phyloP scores from a whole-genome alignment of 2,888 invertebrate genomes.

The Isoperla grammatica region DNA sequence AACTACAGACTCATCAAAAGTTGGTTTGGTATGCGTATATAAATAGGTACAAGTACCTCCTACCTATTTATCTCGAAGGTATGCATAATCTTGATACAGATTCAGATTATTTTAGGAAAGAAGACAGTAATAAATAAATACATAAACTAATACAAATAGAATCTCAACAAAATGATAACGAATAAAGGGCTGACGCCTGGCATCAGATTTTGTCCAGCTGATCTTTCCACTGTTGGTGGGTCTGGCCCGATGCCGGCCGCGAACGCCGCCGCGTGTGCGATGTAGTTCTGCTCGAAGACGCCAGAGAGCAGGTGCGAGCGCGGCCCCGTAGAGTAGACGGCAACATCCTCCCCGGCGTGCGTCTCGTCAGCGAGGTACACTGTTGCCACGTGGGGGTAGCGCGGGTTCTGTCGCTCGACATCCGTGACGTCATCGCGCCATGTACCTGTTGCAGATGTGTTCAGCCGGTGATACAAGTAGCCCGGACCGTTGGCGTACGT shows the following conservation, averaged over 20 bases:
- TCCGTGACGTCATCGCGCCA: not conserved
- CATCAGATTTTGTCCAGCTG: too few relatives aligned
- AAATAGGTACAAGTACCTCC: too few relatives aligned
- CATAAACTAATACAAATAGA: too few relatives aligned
- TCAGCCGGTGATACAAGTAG: conserved; percentile 33
- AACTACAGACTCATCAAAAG: too few relatives aligned
- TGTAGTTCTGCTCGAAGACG: conserved; percentile 69
- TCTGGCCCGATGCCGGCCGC: conserved; percentile 63
- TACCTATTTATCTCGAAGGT: too few relatives aligned
- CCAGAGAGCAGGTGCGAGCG: conserved; percentile 77
- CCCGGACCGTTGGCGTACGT: conserved; percentile 61
- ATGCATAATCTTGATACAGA: too few relatives aligned
- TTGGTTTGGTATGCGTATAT: too few relatives aligned
- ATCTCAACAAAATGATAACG: too few relatives aligned
- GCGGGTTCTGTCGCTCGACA: not conserved
- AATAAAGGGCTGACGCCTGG: too few relatives aligned
- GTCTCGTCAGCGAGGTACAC: conserved; percentile 48
- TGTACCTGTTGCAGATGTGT: not conserved
- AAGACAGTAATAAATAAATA: too few relatives aligned
- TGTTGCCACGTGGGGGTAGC: not conserved
- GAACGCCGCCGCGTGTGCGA: conserved; percentile 69
- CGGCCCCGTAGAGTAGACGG: conserved; percentile 69
- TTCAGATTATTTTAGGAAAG: too few relatives aligned
- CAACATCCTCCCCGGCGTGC: conserved; percentile 76
- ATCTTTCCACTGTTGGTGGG: too few relatives aligned